Evolutionary conservation across 2,888 invertebrate species (phyloP).

Genomic region (Mylabris sibirica): DNA sequence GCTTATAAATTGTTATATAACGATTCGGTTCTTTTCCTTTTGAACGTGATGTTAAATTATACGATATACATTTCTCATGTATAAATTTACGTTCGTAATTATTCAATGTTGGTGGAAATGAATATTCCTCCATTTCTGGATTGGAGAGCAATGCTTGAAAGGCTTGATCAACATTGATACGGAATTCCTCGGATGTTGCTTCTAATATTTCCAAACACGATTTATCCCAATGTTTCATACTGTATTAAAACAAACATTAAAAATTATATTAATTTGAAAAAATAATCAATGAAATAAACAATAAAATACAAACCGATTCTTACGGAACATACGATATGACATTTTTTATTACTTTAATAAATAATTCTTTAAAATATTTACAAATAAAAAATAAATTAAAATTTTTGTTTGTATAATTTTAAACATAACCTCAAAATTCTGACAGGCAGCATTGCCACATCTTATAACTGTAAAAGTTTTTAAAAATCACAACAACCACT

Average conservation of each 20-base stretch:
- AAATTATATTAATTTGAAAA: background rate
- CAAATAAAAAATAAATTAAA: slow-evolving; percentile 7
- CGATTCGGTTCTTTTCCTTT: slow-evolving; percentile 71
- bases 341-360: slow-evolving; percentile 6
- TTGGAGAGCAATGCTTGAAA: slow-evolving; percentile 50
- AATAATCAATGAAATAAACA: background rate
- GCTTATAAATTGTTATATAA: slow-evolving; percentile 46
- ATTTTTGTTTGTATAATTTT: slow-evolving; percentile 27
- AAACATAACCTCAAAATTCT: slow-evolving; percentile 19
- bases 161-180: slow-evolving; percentile 52
- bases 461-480: too few relatives aligned
- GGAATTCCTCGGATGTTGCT: slow-evolving; percentile 48
- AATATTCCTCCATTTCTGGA: slow-evolving; percentile 45
- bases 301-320: slow-evolving; percentile 18
- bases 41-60: slow-evolving; percentile 82
- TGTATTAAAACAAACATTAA: slow-evolving; percentile 13
- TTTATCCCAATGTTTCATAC: slow-evolving; percentile 23
- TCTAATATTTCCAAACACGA: slow-evolving; percentile 38
- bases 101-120: slow-evolving; percentile 74
- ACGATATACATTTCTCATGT: slow-evolving; percentile 72
- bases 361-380: background rate
- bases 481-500: too few relatives aligned
- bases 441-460: background rate
- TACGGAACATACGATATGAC: slow-evolving; percentile 26
- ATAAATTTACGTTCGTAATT: slow-evolving; percentile 82